These are phyloP conservation scores for Sylvilagus floridanus DNA, from an alignment of 2,797 vertebrate species.

Conservation along the genomic window DNA sequence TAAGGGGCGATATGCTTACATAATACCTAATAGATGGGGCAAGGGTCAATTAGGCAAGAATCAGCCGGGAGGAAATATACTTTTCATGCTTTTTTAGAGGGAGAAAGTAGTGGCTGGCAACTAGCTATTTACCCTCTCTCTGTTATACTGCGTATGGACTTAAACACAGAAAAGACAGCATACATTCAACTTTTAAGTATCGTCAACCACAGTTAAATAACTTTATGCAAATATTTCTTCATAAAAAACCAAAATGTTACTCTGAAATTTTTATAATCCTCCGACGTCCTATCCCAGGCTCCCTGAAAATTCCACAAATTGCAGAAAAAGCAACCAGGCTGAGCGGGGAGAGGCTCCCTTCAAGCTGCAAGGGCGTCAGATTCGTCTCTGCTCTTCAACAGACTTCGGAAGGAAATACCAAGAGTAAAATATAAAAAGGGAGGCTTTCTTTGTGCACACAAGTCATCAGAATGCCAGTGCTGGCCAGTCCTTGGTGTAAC, in stretches of 20 bases:
- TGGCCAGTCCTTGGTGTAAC: slow-evolving; percentile 68
- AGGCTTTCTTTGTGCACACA: slow-evolving; percentile 68
- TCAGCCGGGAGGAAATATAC: neutral
- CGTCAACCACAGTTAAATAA: slow-evolving; percentile 47
- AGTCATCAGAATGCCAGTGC: slow-evolving; percentile 82
- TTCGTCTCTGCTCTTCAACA: slow-evolving; percentile 81
- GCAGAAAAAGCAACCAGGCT: neutral
- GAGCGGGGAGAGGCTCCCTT: slow-evolving; percentile 44
- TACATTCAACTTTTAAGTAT: neutral
- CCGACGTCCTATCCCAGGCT: slow-evolving; percentile 36
- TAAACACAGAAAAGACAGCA: neutral
- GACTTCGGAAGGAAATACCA: slow-evolving; percentile 79
- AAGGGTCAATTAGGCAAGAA: neutral
- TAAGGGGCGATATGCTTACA: neutral
- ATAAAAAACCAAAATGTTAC: slow-evolving; percentile 42
- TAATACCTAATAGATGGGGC: neutral
- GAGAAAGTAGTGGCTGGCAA: neutral
- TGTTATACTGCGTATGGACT: neutral
- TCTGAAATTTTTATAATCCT: slow-evolving; percentile 54
- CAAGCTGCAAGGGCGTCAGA: slow-evolving; percentile 65
- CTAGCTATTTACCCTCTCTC: slow-evolving; percentile 10
- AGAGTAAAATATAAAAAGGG: slow-evolving; percentile 78
- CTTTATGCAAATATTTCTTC: slow-evolving; percentile 52
- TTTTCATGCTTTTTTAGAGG: neutral
- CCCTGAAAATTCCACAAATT: slow-evolving; percentile 38